Percentiles rank a stretch among this genome's conserved stretches.
Evolutionary conservation across 2,888 invertebrate genomes (phyloP).

Genomic region (Meandrusa payeni): DNA sequence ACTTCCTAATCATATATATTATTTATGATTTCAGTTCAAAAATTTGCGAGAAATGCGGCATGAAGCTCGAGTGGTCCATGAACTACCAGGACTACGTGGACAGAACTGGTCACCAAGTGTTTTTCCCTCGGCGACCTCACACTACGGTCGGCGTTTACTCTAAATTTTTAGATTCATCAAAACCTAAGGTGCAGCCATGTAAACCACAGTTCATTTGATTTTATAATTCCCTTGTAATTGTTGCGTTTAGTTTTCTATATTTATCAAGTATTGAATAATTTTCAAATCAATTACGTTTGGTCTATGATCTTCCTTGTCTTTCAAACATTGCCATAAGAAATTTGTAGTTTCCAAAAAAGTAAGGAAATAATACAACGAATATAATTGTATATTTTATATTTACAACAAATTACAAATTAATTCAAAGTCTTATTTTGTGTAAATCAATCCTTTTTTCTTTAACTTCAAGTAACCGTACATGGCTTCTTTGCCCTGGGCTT

Average conservation of each 20-base stretch:
- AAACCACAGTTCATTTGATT: no score
- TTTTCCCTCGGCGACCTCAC: constrained; percentile 75
- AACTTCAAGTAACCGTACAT: no score
- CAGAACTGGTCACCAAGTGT: constrained; percentile 63
- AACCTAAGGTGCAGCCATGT: constrained; percentile 36
- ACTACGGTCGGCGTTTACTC: constrained; percentile 61
- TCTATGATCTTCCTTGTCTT: no score
- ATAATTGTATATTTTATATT: constrained; percentile 15
- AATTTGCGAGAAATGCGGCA: constrained; percentile 70
- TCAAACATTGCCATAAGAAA: no score
- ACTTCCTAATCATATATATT: no score
- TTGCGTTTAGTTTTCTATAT: no score
- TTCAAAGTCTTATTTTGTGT: constrained; percentile 14
- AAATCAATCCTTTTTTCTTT: no score
- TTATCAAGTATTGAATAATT: no score
- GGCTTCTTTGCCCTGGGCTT: no score
- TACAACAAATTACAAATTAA: constrained; percentile 17
- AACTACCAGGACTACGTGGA: constrained; percentile 75
- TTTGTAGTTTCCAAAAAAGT: no score
- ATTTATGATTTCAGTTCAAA: constrained; percentile 49
- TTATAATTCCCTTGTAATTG: no score
- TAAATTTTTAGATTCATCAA: constrained; percentile 42
- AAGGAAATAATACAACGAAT: constrained; percentile 5
- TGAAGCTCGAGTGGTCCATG: constrained; percentile 72
- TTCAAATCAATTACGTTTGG: no score